Percentiles rank a stretch among this genome's conserved stretches.
Conservation (phyloP, 2,888 invertebrate genomes). For the Sarcophaga subvicina region DNA sequence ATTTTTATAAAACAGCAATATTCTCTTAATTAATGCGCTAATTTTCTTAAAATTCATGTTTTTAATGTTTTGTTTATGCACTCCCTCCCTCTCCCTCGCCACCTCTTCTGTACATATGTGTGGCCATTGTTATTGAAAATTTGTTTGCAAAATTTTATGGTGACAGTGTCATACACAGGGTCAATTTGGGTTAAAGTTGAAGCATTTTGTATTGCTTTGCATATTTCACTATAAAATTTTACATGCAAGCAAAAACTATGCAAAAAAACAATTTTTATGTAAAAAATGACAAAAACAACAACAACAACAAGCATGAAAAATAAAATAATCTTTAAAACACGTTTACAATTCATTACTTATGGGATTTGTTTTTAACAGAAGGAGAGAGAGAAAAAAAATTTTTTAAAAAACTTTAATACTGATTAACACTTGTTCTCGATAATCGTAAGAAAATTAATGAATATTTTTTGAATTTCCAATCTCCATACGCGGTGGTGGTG, state of each 20-base stretch:
- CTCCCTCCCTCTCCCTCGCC: background rate
- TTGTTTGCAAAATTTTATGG: conserved; percentile 18
- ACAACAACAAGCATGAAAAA: background rate
- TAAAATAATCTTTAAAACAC: conserved; percentile 65
- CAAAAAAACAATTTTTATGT: conserved; percentile 1
- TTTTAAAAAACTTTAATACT: conserved; percentile 21
- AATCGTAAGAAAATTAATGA: conserved; percentile 59
- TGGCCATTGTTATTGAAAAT: conserved; percentile 33
- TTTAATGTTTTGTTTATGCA: background rate
- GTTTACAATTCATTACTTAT: conserved; percentile 34
- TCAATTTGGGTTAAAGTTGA: conserved; percentile 79
- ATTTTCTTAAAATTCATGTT: conserved; percentile 14
- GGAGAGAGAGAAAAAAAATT: background rate
- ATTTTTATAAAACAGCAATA: no score
- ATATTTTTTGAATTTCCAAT: conserved; percentile 20
- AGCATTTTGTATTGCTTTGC: conserved; percentile 74
- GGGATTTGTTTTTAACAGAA: background rate
- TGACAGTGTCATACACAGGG: conserved; percentile 78
- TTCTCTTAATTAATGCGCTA: background rate
- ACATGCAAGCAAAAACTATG: background rate
- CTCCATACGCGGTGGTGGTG: background rate
- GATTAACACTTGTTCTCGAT: conserved; percentile 38
- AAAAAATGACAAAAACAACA: background rate
- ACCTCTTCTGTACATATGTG: background rate
- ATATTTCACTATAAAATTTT: conserved; percentile 24